A percentile compares a stretch with the other conserved stretches of the same genome.
These are phyloP conservation scores for Apodemia duryi DNA, from an alignment of 2,888 invertebrate genomes.

Conservation along the genomic window DNA sequence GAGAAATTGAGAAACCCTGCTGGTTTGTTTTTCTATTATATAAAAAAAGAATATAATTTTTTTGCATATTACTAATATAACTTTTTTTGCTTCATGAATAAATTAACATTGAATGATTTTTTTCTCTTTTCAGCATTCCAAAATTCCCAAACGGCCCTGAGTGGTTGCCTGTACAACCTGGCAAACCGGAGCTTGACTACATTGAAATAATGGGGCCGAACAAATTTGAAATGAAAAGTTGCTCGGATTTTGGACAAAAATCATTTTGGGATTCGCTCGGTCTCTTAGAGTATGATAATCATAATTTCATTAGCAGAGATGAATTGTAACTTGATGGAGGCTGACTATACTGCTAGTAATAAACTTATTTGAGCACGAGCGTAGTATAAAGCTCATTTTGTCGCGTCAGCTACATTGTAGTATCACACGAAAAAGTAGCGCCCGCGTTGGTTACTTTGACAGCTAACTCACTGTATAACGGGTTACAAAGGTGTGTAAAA, in stretches of 20 bases:
- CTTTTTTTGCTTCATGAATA: too few relatives aligned
- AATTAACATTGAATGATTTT: neutral
- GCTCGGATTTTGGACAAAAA: constrained; percentile 68
- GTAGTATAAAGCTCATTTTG: too few relatives aligned
- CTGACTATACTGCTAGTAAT: neutral
- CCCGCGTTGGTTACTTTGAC: too few relatives aligned
- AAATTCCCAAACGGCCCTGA: neutral
- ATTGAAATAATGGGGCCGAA: constrained; percentile 71
- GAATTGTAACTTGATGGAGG: neutral
- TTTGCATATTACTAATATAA: too few relatives aligned
- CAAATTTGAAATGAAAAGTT: constrained; percentile 54
- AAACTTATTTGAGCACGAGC: too few relatives aligned
- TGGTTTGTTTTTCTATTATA: too few relatives aligned
- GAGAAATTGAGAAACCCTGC: too few relatives aligned
- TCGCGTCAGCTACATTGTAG: too few relatives aligned
- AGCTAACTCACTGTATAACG: too few relatives aligned
- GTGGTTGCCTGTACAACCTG: neutral
- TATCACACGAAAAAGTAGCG: too few relatives aligned
- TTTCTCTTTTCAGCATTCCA: neutral
- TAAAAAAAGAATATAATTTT: too few relatives aligned
- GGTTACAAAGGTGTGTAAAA: too few relatives aligned
- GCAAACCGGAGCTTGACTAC: constrained; percentile 61
- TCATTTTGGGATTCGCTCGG: constrained; percentile 72
- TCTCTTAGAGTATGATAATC: constrained; percentile 62
- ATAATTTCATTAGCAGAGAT: neutral